Conservation (phyloP, 2,797 vertebrate genomes). For the Sebastes aleutianus region DNA sequence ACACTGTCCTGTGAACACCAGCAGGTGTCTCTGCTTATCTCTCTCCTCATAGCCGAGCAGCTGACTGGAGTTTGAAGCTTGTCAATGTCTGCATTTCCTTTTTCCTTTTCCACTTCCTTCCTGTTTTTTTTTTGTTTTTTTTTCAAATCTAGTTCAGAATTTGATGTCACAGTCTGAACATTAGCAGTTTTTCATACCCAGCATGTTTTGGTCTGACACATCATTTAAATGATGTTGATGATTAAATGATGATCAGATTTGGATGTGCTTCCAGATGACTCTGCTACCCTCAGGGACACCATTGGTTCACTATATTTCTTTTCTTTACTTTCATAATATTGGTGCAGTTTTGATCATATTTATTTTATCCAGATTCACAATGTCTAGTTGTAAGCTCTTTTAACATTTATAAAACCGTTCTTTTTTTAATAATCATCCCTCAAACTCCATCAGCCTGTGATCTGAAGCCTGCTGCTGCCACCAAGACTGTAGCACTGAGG, state of each 20-base stretch:
- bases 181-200: neutral
- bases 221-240: neutral
- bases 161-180: neutral
- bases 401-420: neutral
- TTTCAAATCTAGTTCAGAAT: neutral
- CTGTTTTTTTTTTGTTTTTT: neutral
- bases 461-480: neutral
- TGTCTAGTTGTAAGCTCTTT: neutral
- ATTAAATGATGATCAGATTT: neutral
- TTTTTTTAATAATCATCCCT: neutral
- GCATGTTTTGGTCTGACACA: neutral
- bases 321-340: neutral
- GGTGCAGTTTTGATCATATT: neutral
- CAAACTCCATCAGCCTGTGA: neutral
- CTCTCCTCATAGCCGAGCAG: neutral
- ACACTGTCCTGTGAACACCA: slow-evolving; percentile 47
- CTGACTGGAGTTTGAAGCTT: slow-evolving; percentile 7
- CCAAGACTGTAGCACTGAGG: neutral
- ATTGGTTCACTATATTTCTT: neutral
- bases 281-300: neutral
- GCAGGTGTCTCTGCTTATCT: slow-evolving; percentile 69
- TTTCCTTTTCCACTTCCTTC: neutral
- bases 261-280: neutral
- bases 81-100: slow-evolving; percentile 11
- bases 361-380: neutral